Evolutionary conservation across 2,797 vertebrate species (phyloP), one percentile per base, ranked within the genome.

Genomic region (Lepidocolaptes lacrymiger): DNA sequence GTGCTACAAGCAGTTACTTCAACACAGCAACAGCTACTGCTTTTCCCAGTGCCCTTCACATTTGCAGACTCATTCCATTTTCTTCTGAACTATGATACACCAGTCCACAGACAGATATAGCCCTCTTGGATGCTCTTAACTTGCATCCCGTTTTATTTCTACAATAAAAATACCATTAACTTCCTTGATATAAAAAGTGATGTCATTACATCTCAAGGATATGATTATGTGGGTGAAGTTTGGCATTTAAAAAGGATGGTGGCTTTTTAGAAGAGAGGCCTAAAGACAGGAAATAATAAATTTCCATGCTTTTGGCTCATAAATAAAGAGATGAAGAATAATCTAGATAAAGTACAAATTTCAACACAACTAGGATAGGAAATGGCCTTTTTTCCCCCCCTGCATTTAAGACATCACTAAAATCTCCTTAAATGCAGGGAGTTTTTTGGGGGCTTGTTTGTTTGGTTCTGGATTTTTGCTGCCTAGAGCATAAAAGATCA

Each of bases 381-480:
- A 95, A 55, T 20, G 4, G 17, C 43, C 58, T 66, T 46, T n/a
- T 63, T 63, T n/a, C 10, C 43, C 51, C 19, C 30, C 30, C n/a
- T 58, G 21, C 26, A 54, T 69, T 68, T 77, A 55, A 72, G 36
- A 58, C 12, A 80, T 39, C 18, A 55, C 17, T 68, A 73, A 89
- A 48, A 46, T 61, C 11, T 76, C 56, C 71, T 55, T 79, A 71
- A 72, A 77, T 62, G 36, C 24, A 49, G 32, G 8, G 20, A 36
- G 39, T 4, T 54, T 76, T 59, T 6, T 0, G 1, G 24, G 54
- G n/a, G 7, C 7, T 51, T 28, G 28, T 18, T 46, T 63, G 58
- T 30, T 27, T 34, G 41, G 11, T 20, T 59, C 36, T 20, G 30
- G 11, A 55, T 43, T 52, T 75, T 58, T 63, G 18, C 54, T 72